Conservation (phyloP, 2,888 invertebrate species). For the Malthinus flaveolus region DNA sequence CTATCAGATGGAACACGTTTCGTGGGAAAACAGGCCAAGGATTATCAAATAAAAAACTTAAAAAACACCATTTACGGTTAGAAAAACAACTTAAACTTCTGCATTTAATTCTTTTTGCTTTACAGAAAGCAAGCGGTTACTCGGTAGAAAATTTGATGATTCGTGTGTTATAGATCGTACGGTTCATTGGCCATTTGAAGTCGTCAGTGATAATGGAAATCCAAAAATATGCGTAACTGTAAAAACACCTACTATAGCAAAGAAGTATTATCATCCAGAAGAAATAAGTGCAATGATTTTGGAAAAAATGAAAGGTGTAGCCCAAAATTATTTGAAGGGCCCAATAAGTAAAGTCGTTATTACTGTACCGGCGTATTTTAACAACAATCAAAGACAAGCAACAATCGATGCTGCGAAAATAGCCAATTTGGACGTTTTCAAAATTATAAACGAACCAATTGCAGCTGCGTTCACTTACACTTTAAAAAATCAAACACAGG, state of each 20-base stretch:
- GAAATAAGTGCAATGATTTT: constrained; percentile 28
- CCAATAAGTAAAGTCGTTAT: constrained; percentile 24
- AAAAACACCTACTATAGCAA: neutral
- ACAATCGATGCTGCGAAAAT: constrained; percentile 28
- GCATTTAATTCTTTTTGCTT: neutral
- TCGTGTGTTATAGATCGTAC: constrained; percentile 20
- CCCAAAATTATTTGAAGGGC: constrained; percentile 8
- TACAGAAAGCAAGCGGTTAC: constrained; percentile 29
- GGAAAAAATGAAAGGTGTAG: constrained; percentile 18
- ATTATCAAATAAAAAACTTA: constrained; percentile 13
- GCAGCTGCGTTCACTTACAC: constrained; percentile 28
- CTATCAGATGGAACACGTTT: constrained; percentile 7
- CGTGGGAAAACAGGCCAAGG: constrained; percentile 27
- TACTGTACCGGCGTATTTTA: constrained; percentile 32
- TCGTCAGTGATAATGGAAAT: constrained; percentile 14
- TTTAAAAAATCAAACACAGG: constrained; percentile 17
- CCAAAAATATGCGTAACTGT: constrained; percentile 22
- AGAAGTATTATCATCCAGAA: constrained; percentile 22
- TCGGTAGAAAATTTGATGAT: constrained; percentile 25
- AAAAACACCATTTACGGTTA: constrained; percentile 28
- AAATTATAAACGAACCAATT: constrained; percentile 27
- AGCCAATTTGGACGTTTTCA: constrained; percentile 22
- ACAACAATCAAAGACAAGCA: constrained; percentile 29
- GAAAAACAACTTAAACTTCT: neutral
- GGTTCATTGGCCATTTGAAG: constrained; percentile 23